Evolutionary conservation across 1,140 invertebrate species (phyloP).

Genomic region (Drosophila paulistorum): DNA sequence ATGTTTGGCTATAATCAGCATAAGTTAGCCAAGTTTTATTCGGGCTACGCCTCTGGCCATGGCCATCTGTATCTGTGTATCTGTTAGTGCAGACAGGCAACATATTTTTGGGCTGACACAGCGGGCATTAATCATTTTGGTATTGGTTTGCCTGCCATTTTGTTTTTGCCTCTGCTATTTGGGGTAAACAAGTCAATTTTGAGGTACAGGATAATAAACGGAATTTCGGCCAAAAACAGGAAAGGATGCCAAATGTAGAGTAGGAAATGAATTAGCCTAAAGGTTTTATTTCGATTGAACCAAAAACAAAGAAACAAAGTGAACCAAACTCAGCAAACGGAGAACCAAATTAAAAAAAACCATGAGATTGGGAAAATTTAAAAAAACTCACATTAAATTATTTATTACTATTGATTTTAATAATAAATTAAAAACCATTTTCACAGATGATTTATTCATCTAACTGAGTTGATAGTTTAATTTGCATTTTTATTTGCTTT

Average conservation of each 20-base stretch:
- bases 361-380: background rate
- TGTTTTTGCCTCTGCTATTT: constrained; percentile 30
- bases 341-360: background rate
- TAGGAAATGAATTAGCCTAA: constrained; percentile 3
- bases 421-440: background rate
- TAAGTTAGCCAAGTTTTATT: constrained; percentile 68
- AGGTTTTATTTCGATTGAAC: background rate
- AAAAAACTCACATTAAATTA: background rate
- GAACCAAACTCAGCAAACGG: background rate
- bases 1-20: constrained; percentile 75
- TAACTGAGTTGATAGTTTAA: no score
- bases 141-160: constrained; percentile 33
- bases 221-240: constrained; percentile 15
- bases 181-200: constrained; percentile 72
- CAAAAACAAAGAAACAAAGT: background rate
- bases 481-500: no score
- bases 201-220: constrained; percentile 30
- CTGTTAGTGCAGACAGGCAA: constrained; percentile 52
- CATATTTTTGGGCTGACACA: constrained; percentile 74
- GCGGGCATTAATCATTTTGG: constrained; percentile 73
- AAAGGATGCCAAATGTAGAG: background rate
- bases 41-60: constrained; percentile 35
- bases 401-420: background rate
- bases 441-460: background rate
- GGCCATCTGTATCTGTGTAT: constrained; percentile 35